These are phyloP conservation scores for Channallabes apus DNA, from an alignment of 2,797 vertebrate species.

Conservation along the genomic window DNA sequence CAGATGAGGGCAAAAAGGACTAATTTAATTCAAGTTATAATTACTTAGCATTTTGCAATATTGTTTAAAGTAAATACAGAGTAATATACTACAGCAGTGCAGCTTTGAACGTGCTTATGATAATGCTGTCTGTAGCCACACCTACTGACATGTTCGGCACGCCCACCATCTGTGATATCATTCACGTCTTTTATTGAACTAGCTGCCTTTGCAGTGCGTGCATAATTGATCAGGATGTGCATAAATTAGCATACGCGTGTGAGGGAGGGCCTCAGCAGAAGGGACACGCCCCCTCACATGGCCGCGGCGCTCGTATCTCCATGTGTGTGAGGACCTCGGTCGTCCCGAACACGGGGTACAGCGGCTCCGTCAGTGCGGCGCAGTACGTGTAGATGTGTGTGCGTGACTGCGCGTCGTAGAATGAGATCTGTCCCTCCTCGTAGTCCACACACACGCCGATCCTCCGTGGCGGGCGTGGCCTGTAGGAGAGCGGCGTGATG, in stretches of 20 bases:
- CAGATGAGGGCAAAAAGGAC: neutral
- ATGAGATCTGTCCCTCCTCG: slow-evolving; percentile 77
- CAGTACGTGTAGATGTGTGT: slow-evolving; percentile 77
- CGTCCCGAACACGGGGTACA: slow-evolving; percentile 75
- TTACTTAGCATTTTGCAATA: neutral
- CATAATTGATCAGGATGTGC: neutral
- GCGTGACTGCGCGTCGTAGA: slow-evolving; percentile 75
- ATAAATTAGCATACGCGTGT: neutral
- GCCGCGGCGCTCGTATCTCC: slow-evolving; percentile 63
- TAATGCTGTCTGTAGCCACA: neutral
- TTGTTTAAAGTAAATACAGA: neutral
- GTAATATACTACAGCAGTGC: neutral
- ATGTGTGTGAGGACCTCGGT: slow-evolving; percentile 75
- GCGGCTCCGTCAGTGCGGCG: slow-evolving; percentile 71
- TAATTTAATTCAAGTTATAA: neutral
- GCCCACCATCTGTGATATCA: neutral
- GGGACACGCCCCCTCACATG: slow-evolving; percentile 74
- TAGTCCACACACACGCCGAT: slow-evolving; percentile 78
- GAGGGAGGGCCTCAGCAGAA: slow-evolving; percentile 65
- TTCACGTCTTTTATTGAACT: neutral
- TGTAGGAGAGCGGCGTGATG: slow-evolving; percentile 57
- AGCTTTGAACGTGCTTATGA: neutral
- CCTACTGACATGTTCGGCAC: neutral
- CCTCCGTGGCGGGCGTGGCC: slow-evolving; percentile 59
- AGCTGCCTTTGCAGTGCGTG: neutral